Conservation (phyloP, 2,888 invertebrate species). For the Drosophila borborema region DNA sequence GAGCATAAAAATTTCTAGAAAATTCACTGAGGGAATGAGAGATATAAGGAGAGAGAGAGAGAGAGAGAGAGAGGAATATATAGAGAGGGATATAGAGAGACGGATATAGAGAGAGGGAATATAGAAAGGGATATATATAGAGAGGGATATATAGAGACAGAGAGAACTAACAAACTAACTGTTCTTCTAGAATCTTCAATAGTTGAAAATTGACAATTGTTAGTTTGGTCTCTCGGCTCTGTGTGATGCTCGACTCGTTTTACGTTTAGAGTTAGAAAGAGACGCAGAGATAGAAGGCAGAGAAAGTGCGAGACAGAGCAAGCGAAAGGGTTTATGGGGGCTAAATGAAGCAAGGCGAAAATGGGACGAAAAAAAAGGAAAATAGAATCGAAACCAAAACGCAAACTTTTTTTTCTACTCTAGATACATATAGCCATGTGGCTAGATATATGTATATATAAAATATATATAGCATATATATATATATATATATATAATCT, state of each 20-base stretch:
- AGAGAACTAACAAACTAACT: slow-evolving; percentile 4
- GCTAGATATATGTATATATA: not conserved
- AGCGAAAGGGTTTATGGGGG: slow-evolving; percentile 16
- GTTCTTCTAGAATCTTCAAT: slow-evolving; percentile 4
- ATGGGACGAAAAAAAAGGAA: slow-evolving; percentile 33
- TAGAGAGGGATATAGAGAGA: no score
- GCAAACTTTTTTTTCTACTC: slow-evolving; percentile 45
- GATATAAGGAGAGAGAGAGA: not conserved
- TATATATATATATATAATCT: slow-evolving; percentile 13
- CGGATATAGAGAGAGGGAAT: no score
- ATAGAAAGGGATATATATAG: no score
- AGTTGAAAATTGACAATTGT: slow-evolving; percentile 46
- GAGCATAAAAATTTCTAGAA: not conserved
- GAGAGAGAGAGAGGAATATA: not conserved
- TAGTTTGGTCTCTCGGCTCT: slow-evolving; percentile 28
- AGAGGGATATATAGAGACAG: not conserved
- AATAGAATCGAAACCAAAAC: slow-evolving; percentile 18
- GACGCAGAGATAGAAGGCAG: not conserved
- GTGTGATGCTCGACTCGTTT: not conserved
- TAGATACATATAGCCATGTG: slow-evolving; percentile 17
- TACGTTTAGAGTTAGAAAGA: not conserved
- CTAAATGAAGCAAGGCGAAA: slow-evolving; percentile 62
- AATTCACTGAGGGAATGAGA: not conserved
- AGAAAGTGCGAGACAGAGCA: not conserved
- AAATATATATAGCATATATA: not conserved